Evolutionary conservation across 2,113 vertebrate genomes (phyloP).

Genomic region (Ptychochromis oligacanthus): DNA sequence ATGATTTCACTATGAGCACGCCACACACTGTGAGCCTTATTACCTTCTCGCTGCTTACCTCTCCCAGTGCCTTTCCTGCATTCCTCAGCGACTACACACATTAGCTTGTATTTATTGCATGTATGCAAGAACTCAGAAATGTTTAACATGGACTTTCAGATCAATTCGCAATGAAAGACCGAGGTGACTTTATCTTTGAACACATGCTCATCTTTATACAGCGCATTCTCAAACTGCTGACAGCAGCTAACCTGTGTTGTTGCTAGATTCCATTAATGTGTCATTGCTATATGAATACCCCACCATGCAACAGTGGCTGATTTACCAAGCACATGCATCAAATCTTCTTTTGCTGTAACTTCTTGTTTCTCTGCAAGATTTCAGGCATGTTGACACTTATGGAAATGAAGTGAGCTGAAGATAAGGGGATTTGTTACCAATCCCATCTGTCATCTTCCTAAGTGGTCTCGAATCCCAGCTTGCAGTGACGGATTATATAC

Average conservation of each 20-base stretch:
- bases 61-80: conserved; percentile 14
- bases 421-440: conserved; percentile 73
- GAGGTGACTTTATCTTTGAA: conserved; percentile 47
- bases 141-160: conserved; percentile 25
- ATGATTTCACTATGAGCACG: conserved; percentile 37
- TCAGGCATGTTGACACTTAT: conserved; percentile 65
- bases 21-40: conserved; percentile 47
- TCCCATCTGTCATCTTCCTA: conserved; percentile 77
- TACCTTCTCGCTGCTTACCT: conserved; percentile 20
- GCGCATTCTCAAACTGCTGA: conserved; percentile 40
- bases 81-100: background rate
- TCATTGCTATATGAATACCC: background rate
- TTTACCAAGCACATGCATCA: conserved; percentile 30
- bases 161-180: conserved; percentile 25
- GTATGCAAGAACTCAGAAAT: background rate
- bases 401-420: conserved; percentile 71
- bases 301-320: background rate
- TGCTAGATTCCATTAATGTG: conserved; percentile 23
- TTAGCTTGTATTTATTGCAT: background rate
- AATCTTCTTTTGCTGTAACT: conserved; percentile 25
- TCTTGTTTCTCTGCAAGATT: conserved; percentile 22
- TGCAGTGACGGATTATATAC: conserved; percentile 55
- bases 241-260: conserved; percentile 6
- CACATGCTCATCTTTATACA: background rate
- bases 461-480: conserved; percentile 68